phyloP scores from a whole-genome alignment of 2,797 vertebrate genomes.

The Tolypeutes matacus region DNA sequence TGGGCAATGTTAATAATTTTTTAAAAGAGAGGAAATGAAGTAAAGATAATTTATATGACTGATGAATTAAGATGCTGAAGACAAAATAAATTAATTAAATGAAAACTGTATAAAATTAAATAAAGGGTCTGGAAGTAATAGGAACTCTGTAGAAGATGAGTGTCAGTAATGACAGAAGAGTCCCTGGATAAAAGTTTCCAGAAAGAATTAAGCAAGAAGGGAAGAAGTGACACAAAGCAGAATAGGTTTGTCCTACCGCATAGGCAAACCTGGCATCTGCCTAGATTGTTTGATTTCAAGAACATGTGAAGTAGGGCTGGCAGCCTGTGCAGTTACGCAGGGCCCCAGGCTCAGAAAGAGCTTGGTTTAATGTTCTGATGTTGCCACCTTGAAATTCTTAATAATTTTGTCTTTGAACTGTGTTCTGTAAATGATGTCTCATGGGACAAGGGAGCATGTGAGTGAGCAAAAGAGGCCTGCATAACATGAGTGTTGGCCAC shows the following conservation, averaged over 20 bases:
- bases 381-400: background rate
- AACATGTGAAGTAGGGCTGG: background rate
- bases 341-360: background rate
- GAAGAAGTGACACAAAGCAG: background rate
- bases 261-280: background rate
- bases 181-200: background rate
- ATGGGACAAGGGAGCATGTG: no score
- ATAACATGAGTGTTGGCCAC: no score
- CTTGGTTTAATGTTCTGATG: background rate
- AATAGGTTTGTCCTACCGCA: background rate
- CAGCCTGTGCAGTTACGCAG: no score
- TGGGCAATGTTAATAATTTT: background rate
- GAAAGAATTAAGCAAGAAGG: background rate
- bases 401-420: background rate
- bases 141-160: background rate
- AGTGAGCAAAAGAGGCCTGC: background rate
- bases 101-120: background rate
- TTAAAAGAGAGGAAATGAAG: background rate
- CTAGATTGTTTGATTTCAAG: background rate
- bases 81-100: background rate
- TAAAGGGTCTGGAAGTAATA: background rate
- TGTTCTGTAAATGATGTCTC: constrained; percentile 7
- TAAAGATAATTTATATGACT: background rate
- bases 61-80: background rate
- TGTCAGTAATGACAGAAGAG: background rate